Evolutionary conservation across 2,797 vertebrate genomes (phyloP), one percentile per base, ranked within the genome.

Genomic region (Lacerta bilineata): DNA sequence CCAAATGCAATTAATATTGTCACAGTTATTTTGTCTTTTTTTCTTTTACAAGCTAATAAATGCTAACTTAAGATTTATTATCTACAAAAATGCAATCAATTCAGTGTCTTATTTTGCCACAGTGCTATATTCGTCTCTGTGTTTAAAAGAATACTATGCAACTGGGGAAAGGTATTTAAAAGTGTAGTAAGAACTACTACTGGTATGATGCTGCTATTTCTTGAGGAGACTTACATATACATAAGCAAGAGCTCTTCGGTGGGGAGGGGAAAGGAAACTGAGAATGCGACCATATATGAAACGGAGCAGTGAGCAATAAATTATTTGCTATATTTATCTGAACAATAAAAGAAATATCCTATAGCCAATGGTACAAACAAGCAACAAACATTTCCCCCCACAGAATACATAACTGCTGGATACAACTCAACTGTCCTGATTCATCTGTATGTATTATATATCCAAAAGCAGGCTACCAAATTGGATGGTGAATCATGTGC

Each of bases 41-140:
- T 81, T 92, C 46, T 94, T 93, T 90, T 10, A n/a, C 86, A 89
- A 91, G 55, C 41, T 69, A 85, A 85, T 92, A 94, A 94, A 90
- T 76, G 89, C 72, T 93, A 90, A 90, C 83, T 77, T 86, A 80
- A 94, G 91, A 95, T 95, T 91, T 94, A 94, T 93, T 94, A 93
- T 94, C 84, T 84, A 39, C 81, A 93, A 85, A 95, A 93, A 91
- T 78, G 90, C 88, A 89, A 84, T 89, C 89, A 29, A 0, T 93
- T 88, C 91, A 85, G 89, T 92, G 83, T 17, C 5, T 84, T 79
- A 50, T 78, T 88, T 50, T 46, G 25, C 75, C 50, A 41, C n/a
- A 61, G 41, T 25, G n/a, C 59, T 78, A 46, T 59, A 33, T 18
- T 64, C 80, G 69, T 43, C 33, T 43, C 64, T 69, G 11, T 74